A percentile compares a stretch with the other conserved stretches of the same genome.
Evolutionary conservation across 2,797 vertebrate genomes (phyloP).

Genomic region (Uromys caudimaculatus): DNA sequence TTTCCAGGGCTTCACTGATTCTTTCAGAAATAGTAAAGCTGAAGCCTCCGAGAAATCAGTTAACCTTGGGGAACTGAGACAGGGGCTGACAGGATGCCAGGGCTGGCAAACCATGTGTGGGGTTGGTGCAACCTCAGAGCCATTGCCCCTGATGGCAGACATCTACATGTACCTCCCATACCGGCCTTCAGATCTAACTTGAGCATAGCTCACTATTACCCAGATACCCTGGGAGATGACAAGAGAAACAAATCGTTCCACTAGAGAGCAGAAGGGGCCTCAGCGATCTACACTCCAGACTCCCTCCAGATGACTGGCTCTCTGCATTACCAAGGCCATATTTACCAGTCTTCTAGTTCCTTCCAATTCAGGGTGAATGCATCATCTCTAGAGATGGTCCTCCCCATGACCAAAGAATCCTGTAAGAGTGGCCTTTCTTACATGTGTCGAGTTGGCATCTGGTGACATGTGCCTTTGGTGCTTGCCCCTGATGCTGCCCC

Average conservation of each 20-base stretch:
- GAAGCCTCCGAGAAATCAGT: neutral
- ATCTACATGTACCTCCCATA: accelerated
- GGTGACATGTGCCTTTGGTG: neutral
- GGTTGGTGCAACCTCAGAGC: neutral
- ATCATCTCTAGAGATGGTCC: neutral
- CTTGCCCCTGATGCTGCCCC: neutral
- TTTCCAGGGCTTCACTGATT: neutral
- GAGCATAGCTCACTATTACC: neutral
- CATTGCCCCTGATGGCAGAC: accelerated
- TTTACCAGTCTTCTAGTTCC: neutral
- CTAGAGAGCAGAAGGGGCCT: neutral
- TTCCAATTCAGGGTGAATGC: neutral
- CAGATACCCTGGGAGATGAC: neutral
- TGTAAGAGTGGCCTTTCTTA: neutral
- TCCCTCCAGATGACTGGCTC: accelerated
- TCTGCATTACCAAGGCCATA: neutral
- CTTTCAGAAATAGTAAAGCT: neutral
- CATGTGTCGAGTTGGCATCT: neutral
- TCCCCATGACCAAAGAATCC: neutral
- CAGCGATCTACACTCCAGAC: neutral
- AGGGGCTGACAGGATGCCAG: no score
- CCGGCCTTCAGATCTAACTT: neutral
- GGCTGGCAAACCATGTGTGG: accelerated
- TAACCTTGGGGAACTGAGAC: neutral
- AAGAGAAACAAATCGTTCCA: neutral